Percentiles rank a stretch among this genome's conserved stretches.
Evolutionary conservation across 2,797 vertebrate species (phyloP).

Genomic region (Phrynocephalus vlangalii): DNA sequence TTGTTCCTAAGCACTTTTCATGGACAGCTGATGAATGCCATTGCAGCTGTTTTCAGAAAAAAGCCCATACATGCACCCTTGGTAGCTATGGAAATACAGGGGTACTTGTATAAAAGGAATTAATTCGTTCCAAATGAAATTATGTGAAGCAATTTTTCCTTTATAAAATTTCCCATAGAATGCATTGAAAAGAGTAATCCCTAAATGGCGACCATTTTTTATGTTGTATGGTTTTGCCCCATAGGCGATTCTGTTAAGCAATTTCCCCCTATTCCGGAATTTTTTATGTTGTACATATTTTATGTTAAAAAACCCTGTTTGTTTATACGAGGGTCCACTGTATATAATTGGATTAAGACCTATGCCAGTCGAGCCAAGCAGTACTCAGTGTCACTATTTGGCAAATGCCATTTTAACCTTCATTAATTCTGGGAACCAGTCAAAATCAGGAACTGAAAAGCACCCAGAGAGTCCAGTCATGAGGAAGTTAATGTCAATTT

Average conservation of each 20-base stretch:
- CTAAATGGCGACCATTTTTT: too few species aligned
- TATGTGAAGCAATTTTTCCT: too few species aligned
- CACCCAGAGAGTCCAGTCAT: not conserved
- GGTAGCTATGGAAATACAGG: not conserved
- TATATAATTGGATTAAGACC: not conserved
- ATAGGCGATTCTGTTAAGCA: too few species aligned
- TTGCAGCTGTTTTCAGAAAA: not conserved
- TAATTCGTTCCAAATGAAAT: too few species aligned
- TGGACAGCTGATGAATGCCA: not conserved
- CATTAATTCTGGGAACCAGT: not conserved
- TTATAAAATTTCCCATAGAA: too few species aligned
- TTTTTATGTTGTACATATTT: too few species aligned
- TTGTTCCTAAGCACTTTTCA: not conserved
- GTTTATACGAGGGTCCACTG: too few species aligned
- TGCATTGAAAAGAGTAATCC: too few species aligned
- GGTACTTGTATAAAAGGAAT: too few species aligned
- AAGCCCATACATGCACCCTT: not conserved
- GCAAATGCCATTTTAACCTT: not conserved
- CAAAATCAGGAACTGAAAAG: not conserved
- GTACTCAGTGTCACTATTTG: not conserved
- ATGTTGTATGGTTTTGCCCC: too few species aligned
- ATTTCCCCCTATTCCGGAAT: too few species aligned
- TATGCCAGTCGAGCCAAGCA: not conserved
- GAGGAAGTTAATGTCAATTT: not conserved
- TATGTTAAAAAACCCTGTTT: too few species aligned